Conservation (phyloP, 2,797 vertebrate species). For the Sus cebifrons region DNA sequence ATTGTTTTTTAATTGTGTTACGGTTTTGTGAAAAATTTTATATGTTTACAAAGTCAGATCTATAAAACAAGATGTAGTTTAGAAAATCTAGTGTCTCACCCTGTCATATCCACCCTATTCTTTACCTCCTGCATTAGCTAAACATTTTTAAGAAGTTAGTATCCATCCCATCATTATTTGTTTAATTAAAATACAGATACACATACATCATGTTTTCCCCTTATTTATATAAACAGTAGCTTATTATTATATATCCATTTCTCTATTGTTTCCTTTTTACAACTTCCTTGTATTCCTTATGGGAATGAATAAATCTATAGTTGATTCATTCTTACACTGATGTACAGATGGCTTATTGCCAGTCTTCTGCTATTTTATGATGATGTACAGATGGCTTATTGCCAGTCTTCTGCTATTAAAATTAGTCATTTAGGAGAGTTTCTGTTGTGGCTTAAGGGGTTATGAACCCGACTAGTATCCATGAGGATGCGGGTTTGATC, state of each 20-base stretch:
- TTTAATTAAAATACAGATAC: background rate
- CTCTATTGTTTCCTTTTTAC: background rate
- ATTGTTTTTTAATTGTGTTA: background rate
- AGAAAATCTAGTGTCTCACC: background rate
- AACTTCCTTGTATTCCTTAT: background rate
- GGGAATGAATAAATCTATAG: background rate
- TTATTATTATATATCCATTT: background rate
- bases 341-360: background rate
- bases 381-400: background rate
- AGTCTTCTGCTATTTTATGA: background rate
- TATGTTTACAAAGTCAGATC: background rate
- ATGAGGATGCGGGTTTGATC: too few relatives aligned
- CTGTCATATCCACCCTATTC: background rate
- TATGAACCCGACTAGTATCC: too few relatives aligned
- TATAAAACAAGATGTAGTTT: background rate
- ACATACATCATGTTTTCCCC: background rate
- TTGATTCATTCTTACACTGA: slow-evolving; percentile 9
- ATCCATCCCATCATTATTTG: background rate
- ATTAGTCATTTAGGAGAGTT: background rate
- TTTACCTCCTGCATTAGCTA: background rate
- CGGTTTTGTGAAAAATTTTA: background rate
- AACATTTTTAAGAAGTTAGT: background rate
- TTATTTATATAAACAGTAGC: background rate
- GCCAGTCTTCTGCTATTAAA: background rate
- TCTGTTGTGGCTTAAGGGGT: too few relatives aligned